phyloP scores from a whole-genome alignment of 2,797 vertebrate species.

The Phylloscopus collybita region DNA sequence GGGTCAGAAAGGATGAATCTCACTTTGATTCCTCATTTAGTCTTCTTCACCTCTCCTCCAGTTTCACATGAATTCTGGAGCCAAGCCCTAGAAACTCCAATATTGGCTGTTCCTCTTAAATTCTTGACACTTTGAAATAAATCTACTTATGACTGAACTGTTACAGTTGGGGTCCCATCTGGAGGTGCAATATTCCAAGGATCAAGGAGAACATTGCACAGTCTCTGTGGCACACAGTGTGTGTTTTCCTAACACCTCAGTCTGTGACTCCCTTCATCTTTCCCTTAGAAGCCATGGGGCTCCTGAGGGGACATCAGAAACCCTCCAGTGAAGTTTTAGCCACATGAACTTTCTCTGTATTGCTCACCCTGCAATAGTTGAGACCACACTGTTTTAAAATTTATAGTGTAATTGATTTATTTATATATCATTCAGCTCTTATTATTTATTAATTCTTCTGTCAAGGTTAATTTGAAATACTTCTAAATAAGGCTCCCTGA shows the following conservation, averaged over 20 bases:
- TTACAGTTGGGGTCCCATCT: neutral
- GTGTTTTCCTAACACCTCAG: neutral
- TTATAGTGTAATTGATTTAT: slow-evolving; percentile 79
- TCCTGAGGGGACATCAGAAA: neutral
- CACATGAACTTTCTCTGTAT: neutral
- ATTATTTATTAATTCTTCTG: slow-evolving; percentile 82
- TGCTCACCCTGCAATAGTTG: slow-evolving; percentile 31
- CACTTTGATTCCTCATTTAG: neutral
- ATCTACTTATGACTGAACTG: neutral
- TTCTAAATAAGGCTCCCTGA: slow-evolving; percentile 76
- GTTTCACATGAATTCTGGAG: neutral
- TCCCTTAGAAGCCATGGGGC: neutral
- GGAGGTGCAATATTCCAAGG: neutral
- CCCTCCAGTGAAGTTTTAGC: slow-evolving; percentile 1
- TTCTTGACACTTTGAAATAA: neutral
- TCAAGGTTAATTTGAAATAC: slow-evolving; percentile 80
- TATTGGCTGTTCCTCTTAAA: neutral
- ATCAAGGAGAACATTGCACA: neutral
- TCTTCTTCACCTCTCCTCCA: neutral
- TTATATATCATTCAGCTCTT: slow-evolving; percentile 78
- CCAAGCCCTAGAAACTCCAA: neutral
- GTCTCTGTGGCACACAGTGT: neutral
- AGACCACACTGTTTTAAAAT: slow-evolving; percentile 69
- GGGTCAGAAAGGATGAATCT: neutral
- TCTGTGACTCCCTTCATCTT: neutral